Conservation (phyloP, 2,113 vertebrate species). For the Hydropotes inermis region DNA sequence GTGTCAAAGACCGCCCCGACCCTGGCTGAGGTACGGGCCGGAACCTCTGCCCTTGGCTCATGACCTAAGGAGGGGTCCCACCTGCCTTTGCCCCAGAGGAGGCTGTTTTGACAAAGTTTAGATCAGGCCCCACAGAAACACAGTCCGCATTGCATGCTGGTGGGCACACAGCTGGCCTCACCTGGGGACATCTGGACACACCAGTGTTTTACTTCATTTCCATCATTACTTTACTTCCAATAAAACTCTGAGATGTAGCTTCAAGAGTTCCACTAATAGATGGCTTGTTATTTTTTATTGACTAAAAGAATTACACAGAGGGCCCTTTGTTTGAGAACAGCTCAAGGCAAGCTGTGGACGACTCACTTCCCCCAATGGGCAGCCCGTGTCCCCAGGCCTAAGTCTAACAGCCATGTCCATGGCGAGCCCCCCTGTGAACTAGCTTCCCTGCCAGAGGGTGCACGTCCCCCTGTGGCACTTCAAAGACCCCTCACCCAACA, state of each 20-base stretch:
- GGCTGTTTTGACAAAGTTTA: not conserved
- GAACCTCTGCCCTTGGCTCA: not conserved
- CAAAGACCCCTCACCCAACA: not conserved
- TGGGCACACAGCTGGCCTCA: not conserved
- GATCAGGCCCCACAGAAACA: not conserved
- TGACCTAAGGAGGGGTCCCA: not conserved
- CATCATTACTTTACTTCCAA: not conserved
- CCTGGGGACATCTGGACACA: not conserved
- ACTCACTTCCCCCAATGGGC: not conserved
- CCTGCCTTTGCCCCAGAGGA: not conserved
- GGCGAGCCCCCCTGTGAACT: not conserved
- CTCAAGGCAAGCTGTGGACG: not conserved
- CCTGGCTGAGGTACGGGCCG: accelerated
- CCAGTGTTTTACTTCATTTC: not conserved
- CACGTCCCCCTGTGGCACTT: not conserved
- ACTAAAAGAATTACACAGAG: not conserved
- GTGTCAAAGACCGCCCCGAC: not conserved
- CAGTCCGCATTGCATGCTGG: not conserved
- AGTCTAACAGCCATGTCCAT: not conserved
- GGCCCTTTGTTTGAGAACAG: constrained; percentile 18
- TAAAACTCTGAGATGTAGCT: not conserved
- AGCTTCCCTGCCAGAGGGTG: not conserved
- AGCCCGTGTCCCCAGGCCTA: not conserved
- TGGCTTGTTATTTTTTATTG: constrained; percentile 19
- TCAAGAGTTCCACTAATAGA: not conserved